Conservation (phyloP, 2,113 vertebrate genomes). For the Oostethus manadensis region DNA sequence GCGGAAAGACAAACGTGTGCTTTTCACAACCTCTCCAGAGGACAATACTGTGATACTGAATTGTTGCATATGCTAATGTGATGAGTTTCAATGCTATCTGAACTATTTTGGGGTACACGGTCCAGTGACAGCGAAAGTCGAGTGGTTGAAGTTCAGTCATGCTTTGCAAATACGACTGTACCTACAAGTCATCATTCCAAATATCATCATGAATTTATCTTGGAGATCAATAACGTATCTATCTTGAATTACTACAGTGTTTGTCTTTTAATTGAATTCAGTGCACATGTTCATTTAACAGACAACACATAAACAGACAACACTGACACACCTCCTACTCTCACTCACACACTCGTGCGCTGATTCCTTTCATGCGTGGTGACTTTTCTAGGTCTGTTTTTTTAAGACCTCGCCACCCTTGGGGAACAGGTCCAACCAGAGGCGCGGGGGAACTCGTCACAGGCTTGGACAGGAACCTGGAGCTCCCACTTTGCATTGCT, state of each 20-base stretch:
- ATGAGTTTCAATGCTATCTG: slow-evolving; percentile 2
- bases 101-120: no score
- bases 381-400: neutral
- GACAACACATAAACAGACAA: neutral
- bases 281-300: neutral
- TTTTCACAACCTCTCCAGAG: neutral
- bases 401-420: neutral
- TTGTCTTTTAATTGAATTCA: no score
- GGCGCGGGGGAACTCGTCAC: slow-evolving; percentile 41
- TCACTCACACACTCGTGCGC: slow-evolving; percentile 6
- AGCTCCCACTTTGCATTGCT: slow-evolving; percentile 5
- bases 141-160: no score
- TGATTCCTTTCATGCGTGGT: slow-evolving; percentile 48
- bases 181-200: no score
- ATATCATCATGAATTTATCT: no score
- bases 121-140: no score
- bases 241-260: no score
- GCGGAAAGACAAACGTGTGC: neutral
- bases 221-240: no score
- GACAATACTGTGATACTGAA: slow-evolving; percentile 23
- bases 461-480: slow-evolving; percentile 18
- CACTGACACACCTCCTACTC: neutral
- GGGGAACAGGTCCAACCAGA: slow-evolving; percentile 69
- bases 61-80: slow-evolving; percentile 10
- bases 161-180: no score